Evolutionary conservation across 2,797 vertebrate species (phyloP).

Genomic region (Lindbergichthys nudifrons): DNA sequence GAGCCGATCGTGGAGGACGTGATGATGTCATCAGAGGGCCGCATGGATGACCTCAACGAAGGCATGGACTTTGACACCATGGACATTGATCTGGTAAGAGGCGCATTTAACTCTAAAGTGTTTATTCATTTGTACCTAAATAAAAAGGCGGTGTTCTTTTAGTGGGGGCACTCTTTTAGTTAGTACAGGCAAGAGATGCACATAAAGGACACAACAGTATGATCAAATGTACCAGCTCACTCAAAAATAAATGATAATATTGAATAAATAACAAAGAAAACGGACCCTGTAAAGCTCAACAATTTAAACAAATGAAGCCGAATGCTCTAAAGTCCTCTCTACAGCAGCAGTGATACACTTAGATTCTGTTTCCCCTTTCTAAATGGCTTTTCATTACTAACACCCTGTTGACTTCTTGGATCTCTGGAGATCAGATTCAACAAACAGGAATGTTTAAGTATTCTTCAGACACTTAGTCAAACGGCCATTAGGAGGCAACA

Average conservation of each 20-base stretch:
- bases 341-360: not conserved
- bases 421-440: not conserved
- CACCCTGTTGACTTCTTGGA: not conserved
- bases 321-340: not conserved
- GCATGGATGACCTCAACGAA: slow-evolving; percentile 99
- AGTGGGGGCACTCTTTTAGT: no score
- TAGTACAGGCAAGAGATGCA: no score
- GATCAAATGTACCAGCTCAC: no score
- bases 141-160: not conserved
- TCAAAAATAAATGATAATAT: no score
- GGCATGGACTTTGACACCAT: slow-evolving; percentile 99
- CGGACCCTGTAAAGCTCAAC: not conserved
- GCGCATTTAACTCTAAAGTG: not conserved
- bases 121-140: not conserved
- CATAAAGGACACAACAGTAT: no score
- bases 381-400: not conserved
- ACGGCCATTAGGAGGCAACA: not conserved
- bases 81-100: slow-evolving; percentile 99
- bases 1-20: slow-evolving; percentile 99
- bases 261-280: no score
- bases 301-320: not conserved
- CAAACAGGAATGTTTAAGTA: not conserved
- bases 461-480: not conserved
- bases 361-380: not conserved
- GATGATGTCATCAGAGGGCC: slow-evolving; percentile 99